These are phyloP conservation scores for Acromyrmex charruanus DNA, from an alignment of 1,140 invertebrate genomes.

Conservation along the genomic window DNA sequence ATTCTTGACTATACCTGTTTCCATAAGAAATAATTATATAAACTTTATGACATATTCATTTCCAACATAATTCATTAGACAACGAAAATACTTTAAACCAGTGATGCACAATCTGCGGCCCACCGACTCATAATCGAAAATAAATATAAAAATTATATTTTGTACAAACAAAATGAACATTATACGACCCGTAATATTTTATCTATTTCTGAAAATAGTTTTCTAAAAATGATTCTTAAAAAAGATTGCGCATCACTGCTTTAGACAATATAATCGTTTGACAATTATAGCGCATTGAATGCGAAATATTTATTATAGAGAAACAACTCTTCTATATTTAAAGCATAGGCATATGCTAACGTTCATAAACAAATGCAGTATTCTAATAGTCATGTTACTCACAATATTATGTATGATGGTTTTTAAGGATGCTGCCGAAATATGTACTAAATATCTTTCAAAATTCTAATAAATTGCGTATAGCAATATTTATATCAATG, in stretches of 20 bases:
- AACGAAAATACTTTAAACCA: constrained; percentile 32
- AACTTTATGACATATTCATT: constrained; percentile 38
- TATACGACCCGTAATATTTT: too few species aligned
- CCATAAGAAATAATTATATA: neutral
- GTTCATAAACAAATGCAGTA: constrained; percentile 52
- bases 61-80: constrained; percentile 21
- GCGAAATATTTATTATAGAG: constrained; percentile 41
- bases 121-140: too few species aligned
- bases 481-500: constrained; percentile 46
- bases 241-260: too few species aligned
- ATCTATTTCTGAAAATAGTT: too few species aligned
- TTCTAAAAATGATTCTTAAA: too few species aligned
- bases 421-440: constrained; percentile 13
- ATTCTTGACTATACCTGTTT: constrained; percentile 23
- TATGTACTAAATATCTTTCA: constrained; percentile 14
- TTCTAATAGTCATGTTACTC: constrained; percentile 40
- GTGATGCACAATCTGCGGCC: too few species aligned
- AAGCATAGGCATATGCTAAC: constrained; percentile 23
- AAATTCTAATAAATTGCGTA: constrained; percentile 42
- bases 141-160: too few species aligned
- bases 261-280: constrained; percentile 25
- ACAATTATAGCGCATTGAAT: constrained; percentile 24
- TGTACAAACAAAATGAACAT: too few species aligned
- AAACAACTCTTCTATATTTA: constrained; percentile 45
- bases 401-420: neutral